Percentiles rank a stretch among this genome's conserved stretches.
Conservation (phyloP, 2,888 invertebrate species). For the Xestoiulus laeticollis region DNA sequence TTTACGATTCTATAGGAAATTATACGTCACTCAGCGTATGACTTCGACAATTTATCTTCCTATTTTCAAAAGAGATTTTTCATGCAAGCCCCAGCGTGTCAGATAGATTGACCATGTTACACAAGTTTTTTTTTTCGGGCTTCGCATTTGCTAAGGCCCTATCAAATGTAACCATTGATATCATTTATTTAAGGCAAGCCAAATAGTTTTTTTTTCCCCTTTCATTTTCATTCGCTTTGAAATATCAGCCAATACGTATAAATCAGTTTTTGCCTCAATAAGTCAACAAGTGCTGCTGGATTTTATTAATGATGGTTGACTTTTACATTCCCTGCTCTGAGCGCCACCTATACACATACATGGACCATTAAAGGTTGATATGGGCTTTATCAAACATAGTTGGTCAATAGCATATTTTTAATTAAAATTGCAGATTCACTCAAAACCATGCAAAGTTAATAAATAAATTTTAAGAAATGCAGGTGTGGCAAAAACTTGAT, state of each 20-base stretch:
- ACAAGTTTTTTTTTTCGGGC: not conserved
- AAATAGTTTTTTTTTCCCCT: not conserved
- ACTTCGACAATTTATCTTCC: slow-evolving; percentile 27
- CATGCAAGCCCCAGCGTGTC: slow-evolving; percentile 6
- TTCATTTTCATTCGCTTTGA: slow-evolving; percentile 40
- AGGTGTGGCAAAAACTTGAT: no score
- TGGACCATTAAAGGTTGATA: no score
- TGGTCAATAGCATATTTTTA: no score
- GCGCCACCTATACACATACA: not conserved
- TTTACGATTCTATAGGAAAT: slow-evolving; percentile 11
- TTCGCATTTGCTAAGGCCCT: not conserved
- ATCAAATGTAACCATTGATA: not conserved
- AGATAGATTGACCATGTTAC: slow-evolving; percentile 16
- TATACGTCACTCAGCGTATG: slow-evolving; percentile 7
- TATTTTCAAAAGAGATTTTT: slow-evolving; percentile 24
- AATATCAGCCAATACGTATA: not conserved
- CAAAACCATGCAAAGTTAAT: no score
- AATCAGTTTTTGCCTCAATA: slow-evolving; percentile 23
- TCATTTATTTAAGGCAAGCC: slow-evolving; percentile 32
- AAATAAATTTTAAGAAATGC: no score
- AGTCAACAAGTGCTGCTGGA: not conserved
- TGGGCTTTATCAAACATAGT: no score
- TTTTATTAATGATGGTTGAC: not conserved
- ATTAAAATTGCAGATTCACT: no score
- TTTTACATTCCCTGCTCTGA: not conserved